Evolutionary conservation across 2,113 vertebrate species (phyloP), one percentile per base, ranked within the genome.

Genomic region (Corythaixoides concolor): DNA sequence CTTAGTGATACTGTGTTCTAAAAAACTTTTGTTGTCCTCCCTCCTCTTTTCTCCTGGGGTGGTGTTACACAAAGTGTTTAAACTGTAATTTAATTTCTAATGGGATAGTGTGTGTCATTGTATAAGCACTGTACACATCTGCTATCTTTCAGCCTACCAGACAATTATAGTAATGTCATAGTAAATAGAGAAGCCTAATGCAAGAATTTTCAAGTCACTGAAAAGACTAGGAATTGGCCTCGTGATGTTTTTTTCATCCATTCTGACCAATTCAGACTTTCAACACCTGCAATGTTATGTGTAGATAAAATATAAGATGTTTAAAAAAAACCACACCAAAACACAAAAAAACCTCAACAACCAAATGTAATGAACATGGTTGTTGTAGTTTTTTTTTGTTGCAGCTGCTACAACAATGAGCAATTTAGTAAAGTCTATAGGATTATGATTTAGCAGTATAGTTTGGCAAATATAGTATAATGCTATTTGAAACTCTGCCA

Each of bases 21-120:
- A 90, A 92, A 93, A 50, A 74, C 53, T 37, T 60, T 14, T 49
- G 15, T 45, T 14, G 9, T 63, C 63, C 32, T 69, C 52, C 19
- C 32, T 59, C 56, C 22, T 41, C 28, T 47, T 70, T 56, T 58
- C 39, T 79, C 35, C 28, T 30, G 85, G 37, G 76, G 49, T 64
- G 52, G 43, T 77, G 70, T 92, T 55, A 37, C 82, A 85, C 56
- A 62, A 89, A 94, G 69, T 85, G 75, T 82, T 95, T 94, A 94
- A 95, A 90, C 47, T 12, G 86, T 70, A 33, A 88, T 62, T 62
- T 85, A 89, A 59, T 95, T 96, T 96, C 85, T 87, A 76, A 95
- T 56, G 55, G 78, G 11, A 56, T 53, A 63, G 56, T 73, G 33
- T 67, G 77, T 79, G 58, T 70, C 74, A 23, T 21, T 89, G 88